A percentile compares a stretch with the other conserved stretches of the same genome.
Evolutionary conservation across 2,797 vertebrate genomes (phyloP).

Genomic region (Pristis pectinata): DNA sequence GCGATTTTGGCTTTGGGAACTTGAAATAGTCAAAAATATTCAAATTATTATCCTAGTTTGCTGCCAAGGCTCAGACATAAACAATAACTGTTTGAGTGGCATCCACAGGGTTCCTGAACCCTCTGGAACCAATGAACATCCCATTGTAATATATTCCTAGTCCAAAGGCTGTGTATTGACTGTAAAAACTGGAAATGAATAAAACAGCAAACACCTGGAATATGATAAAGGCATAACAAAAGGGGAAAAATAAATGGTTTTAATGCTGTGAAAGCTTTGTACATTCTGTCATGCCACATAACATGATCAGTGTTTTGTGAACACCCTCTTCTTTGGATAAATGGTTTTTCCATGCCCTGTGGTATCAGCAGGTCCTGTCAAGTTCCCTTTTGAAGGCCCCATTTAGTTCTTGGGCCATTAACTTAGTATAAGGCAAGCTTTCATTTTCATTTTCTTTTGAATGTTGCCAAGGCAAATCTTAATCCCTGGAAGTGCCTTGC

Average conservation of each 20-base stretch:
- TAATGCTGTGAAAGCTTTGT: not conserved
- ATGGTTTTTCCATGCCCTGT: not conserved
- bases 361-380: not conserved
- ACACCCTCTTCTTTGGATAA: not conserved
- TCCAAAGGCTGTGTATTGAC: not conserved
- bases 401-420: constrained; percentile 1
- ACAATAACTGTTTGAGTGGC: not conserved
- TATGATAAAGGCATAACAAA: not conserved
- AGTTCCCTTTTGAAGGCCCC: constrained; percentile 1
- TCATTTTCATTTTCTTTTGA: constrained; percentile 6
- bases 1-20: not conserved
- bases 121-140: not conserved
- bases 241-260: not conserved
- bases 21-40: not conserved
- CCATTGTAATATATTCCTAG: not conserved
- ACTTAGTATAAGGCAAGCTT: not conserved
- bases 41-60: not conserved
- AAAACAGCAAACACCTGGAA: too few relatives aligned
- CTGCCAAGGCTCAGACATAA: not conserved
- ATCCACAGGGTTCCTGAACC: not conserved
- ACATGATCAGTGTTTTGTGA: not conserved
- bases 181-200: not conserved
- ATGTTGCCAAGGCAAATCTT: not conserved
- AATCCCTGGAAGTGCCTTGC: too few relatives aligned
- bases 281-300: not conserved